phyloP scores from a whole-genome alignment of 2,888 invertebrate genomes.

The Trichogramma dendrolimi region DNA sequence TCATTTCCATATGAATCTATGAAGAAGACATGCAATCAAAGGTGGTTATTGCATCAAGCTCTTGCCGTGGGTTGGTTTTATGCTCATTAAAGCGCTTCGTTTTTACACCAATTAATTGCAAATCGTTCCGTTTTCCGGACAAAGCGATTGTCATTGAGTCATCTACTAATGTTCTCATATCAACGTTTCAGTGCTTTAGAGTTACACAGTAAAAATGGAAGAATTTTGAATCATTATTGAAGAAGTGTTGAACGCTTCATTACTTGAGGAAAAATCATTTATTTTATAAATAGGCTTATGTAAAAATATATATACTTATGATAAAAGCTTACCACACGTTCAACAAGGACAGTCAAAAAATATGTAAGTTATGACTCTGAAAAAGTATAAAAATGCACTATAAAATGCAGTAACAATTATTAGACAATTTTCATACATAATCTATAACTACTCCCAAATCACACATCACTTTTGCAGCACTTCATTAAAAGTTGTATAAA shows the following conservation, averaged over 20 bases:
- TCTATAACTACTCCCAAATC: conserved; percentile 18
- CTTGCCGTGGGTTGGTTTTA: conserved; percentile 9
- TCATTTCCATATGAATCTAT: too few species aligned
- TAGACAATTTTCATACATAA: conserved; percentile 15
- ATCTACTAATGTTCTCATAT: not conserved
- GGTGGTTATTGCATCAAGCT: conserved; percentile 34
- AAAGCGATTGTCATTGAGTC: conserved; percentile 2
- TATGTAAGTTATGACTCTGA: conserved; percentile 22
- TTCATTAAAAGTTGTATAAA: conserved; percentile 12
- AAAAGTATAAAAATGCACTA: conserved; percentile 29
- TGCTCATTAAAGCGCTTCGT: conserved; percentile 17
- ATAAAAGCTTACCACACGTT: conserved; percentile 25
- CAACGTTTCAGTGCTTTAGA: not conserved
- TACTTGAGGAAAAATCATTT: conserved; percentile 23
- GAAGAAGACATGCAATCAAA: conserved; percentile 30
- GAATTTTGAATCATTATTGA: conserved; percentile 17
- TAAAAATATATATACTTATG: conserved; percentile 39
- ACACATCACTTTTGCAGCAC: conserved; percentile 8
- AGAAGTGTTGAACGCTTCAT: not conserved
- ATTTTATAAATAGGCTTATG: conserved; percentile 32
- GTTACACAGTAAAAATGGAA: not conserved
- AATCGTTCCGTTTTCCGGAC: not conserved
- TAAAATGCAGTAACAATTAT: conserved; percentile 28
- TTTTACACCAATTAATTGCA: conserved; percentile 4
- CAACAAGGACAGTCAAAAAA: conserved; percentile 25